These are phyloP conservation scores for Otis tarda DNA, from an alignment of 2,113 vertebrate genomes.

Conservation along the genomic window DNA sequence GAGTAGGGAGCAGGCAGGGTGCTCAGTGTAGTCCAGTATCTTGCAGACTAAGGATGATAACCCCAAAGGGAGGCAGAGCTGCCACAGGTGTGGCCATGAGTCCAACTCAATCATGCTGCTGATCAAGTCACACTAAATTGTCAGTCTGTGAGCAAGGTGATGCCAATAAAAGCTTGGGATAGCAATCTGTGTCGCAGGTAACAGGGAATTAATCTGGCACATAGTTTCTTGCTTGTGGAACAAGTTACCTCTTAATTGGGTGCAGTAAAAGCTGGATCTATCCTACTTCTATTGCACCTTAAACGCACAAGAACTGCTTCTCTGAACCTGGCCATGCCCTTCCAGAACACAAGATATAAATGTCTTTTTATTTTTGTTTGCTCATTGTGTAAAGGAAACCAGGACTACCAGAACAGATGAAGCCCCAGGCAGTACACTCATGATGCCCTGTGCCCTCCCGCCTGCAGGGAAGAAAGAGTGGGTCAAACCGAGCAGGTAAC, in stretches of 20 bases:
- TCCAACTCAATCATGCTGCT: not conserved
- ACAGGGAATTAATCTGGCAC: not conserved
- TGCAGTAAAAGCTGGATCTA: not conserved
- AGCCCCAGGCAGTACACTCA: not conserved
- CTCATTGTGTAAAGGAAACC: not conserved
- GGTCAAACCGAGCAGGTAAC: not conserved
- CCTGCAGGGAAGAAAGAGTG: not conserved
- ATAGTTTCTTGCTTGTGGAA: not conserved
- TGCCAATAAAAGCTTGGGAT: not conserved
- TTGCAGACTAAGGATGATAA: not conserved
- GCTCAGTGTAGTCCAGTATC: not conserved
- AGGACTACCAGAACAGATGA: not conserved
- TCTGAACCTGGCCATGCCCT: not conserved
- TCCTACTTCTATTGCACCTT: not conserved
- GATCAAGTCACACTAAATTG: not conserved
- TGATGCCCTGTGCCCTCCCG: not conserved
- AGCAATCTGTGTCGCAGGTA: not conserved
- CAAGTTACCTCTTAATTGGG: not conserved
- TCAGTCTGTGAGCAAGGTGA: not conserved
- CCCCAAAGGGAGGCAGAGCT: not conserved
- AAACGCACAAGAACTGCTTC: not conserved
- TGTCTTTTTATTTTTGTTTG: not conserved
- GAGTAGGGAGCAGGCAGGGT: not conserved
- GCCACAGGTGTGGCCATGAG: not conserved
- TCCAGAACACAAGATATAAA: not conserved